Percentiles rank a stretch among this genome's conserved stretches.
Conservation (phyloP, 2,113 vertebrate genomes). For the Phalacrocorax aristotelis region DNA sequence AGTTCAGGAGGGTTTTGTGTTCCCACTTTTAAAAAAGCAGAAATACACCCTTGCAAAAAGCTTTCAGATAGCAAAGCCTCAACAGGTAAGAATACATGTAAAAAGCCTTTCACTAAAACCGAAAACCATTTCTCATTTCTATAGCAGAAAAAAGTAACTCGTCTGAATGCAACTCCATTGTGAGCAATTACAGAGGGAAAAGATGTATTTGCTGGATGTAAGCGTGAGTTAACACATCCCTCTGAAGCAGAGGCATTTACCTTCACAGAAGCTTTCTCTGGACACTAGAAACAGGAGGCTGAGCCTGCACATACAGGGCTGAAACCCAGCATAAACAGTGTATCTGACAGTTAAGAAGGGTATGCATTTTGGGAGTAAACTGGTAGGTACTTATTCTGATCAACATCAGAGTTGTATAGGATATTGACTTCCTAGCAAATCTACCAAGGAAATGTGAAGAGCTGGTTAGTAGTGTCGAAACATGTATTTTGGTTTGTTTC, state of each 20-base stretch:
- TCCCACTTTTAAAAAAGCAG: neutral
- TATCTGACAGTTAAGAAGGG: neutral
- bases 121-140: neutral
- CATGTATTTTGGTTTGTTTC: neutral
- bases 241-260: neutral
- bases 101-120: neutral
- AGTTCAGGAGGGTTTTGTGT: accelerated
- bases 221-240: accelerated
- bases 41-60: neutral
- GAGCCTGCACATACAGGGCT: neutral
- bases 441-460: neutral
- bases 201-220: neutral
- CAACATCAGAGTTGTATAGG: neutral
- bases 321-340: neutral
- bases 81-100: neutral
- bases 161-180: neutral
- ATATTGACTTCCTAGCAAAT: neutral
- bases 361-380: neutral
- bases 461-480: neutral
- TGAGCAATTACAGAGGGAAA: neutral
- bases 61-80: neutral
- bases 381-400: neutral
- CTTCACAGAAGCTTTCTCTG: neutral
- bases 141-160: neutral
- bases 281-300: neutral